A percentile compares a stretch with the other conserved stretches of the same genome.
Conservation (phyloP, 1,140 invertebrate species). For the Polypedilum vanderplanki region DNA sequence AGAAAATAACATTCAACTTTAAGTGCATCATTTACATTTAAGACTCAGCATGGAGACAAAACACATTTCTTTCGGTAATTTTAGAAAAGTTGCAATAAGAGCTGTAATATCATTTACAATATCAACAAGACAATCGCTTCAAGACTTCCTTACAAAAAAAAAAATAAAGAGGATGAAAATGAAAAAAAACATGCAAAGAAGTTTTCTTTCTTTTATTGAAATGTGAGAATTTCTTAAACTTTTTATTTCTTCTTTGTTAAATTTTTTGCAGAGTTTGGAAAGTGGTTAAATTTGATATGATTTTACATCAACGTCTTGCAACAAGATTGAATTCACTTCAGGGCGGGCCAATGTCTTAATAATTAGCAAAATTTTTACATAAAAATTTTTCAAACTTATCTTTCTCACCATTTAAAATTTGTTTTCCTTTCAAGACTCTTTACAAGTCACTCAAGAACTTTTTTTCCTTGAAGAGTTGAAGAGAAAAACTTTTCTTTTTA, state of each 20-base stretch:
- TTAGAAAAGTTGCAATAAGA: not conserved
- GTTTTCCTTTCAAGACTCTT: not conserved
- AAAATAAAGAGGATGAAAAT: no score
- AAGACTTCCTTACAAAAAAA: not conserved
- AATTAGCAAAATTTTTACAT: not conserved
- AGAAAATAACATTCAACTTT: not conserved
- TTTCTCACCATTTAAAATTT: not conserved
- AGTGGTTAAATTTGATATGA: no score
- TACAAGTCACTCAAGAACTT: not conserved
- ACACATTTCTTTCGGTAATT: not conserved
- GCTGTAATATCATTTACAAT: not conserved
- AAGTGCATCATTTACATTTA: slow-evolving; percentile 13
- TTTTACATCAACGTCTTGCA: not conserved
- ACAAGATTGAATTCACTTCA: not conserved
- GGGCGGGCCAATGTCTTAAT: not conserved
- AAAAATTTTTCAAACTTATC: not conserved
- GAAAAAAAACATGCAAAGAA: no score
- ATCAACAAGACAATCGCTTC: slow-evolving; percentile 11
- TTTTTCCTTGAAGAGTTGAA: no score
- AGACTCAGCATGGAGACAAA: not conserved
- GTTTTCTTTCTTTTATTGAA: no score
- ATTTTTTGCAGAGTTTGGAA: no score
- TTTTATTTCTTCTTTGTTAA: no score
- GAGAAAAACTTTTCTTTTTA: not conserved
- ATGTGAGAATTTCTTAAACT: no score